phyloP scores from a whole-genome alignment of 1,140 invertebrate species.

The Samia ricini region DNA sequence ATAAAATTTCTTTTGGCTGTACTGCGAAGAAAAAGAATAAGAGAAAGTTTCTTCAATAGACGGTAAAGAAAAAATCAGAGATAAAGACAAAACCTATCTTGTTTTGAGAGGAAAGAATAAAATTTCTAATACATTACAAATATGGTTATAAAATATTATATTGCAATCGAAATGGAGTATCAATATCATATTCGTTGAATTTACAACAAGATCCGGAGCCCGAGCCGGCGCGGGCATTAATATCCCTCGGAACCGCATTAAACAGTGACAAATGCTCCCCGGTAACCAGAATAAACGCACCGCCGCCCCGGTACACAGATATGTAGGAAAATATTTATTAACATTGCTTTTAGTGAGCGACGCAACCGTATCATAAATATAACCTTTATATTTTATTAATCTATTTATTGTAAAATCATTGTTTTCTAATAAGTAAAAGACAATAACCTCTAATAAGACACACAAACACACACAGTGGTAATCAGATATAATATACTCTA shows the following conservation, averaged over 20 bases:
- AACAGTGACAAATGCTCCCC: neutral
- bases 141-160: neutral
- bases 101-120: neutral
- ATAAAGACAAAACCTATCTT: neutral
- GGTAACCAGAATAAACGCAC: slow-evolving; percentile 1
- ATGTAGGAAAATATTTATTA: neutral
- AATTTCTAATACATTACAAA: neutral
- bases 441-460: no score
- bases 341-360: neutral
- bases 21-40: no score
- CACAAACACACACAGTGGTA: no score
- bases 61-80: no score
- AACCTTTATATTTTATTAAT: neutral
- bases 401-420: neutral
- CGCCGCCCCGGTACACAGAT: neutral
- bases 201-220: neutral
- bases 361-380: neutral
- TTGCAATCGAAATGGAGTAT: neutral
- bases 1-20: no score
- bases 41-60: no score
- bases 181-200: neutral
- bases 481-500: no score
- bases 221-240: neutral
- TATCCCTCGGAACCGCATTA: neutral
- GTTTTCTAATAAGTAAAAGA: neutral